Percentiles rank a stretch among this genome's conserved stretches.
phyloP scores from a whole-genome alignment of 2,113 vertebrate genomes.

The Tragelaphus strepsiceros region DNA sequence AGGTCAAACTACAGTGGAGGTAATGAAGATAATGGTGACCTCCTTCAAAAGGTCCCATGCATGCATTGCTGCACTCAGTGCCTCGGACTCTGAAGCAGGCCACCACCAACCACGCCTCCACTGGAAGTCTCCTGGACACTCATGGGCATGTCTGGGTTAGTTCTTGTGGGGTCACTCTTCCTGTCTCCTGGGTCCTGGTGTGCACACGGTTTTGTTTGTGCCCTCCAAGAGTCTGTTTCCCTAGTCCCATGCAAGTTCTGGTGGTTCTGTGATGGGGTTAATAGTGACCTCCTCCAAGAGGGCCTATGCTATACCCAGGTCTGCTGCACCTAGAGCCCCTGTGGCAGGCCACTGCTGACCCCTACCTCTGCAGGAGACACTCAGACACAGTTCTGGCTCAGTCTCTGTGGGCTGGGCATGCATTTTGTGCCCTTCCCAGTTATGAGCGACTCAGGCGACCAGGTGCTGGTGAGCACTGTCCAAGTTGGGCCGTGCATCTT shows the following conservation, averaged over 20 bases:
- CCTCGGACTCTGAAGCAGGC: neutral
- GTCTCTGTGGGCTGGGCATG: neutral
- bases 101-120: neutral
- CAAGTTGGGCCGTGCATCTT: neutral
- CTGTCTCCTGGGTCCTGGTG: neutral
- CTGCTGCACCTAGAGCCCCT: neutral
- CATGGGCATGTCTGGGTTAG: neutral
- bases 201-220: neutral
- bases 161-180: neutral
- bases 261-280: neutral
- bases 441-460: neutral
- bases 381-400: neutral
- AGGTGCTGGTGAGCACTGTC: neutral
- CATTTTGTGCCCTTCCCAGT: neutral
- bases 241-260: neutral
- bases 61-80: neutral
- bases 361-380: accelerated
- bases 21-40: neutral
- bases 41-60: neutral
- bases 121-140: neutral
- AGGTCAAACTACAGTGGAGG: neutral
- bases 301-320: neutral
- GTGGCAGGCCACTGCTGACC: neutral
- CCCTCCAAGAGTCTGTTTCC: neutral
- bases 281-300: neutral